Evolutionary conservation across 92 coral and sea anemone genomes (phyloP).

Genomic region (Diadumene lineata): DNA sequence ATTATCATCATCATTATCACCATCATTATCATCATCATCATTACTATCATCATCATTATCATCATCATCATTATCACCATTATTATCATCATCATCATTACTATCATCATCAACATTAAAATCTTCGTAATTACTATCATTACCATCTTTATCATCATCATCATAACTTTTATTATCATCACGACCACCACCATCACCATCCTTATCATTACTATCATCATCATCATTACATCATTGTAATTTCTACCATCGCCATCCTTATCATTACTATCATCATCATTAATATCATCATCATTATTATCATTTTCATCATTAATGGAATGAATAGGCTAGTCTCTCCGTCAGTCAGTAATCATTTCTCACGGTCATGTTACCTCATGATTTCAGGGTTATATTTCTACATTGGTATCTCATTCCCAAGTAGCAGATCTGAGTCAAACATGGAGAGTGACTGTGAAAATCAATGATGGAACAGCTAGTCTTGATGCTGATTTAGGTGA

Average conservation of each 20-base stretch:
- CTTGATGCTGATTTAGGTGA: conserved; percentile 69
- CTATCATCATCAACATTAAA: background rate
- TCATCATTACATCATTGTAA: background rate
- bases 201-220: background rate
- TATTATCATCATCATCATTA: background rate
- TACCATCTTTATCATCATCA: background rate
- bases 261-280: background rate
- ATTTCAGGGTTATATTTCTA: conserved; percentile 69
- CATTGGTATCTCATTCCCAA: conserved; percentile 57
- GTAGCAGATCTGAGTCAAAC: conserved; percentile 25
- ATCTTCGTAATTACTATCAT: too few relatives aligned
- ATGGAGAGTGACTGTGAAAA: conserved; percentile 72
- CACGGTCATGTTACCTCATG: background rate
- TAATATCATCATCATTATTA: background rate
- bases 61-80: background rate
- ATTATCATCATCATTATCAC: too few relatives aligned
- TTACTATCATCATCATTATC: too few relatives aligned
- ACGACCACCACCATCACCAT: background rate
- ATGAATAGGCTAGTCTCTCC: background rate
- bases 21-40: too few relatives aligned
- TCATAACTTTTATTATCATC: background rate
- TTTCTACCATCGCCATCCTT: background rate
- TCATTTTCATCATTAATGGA: background rate
- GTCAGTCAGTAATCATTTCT: background rate
- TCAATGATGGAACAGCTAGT: conserved; percentile 72